Conservation (phyloP, 2,113 vertebrate genomes). For the Hippocampus mohnikei region DNA sequence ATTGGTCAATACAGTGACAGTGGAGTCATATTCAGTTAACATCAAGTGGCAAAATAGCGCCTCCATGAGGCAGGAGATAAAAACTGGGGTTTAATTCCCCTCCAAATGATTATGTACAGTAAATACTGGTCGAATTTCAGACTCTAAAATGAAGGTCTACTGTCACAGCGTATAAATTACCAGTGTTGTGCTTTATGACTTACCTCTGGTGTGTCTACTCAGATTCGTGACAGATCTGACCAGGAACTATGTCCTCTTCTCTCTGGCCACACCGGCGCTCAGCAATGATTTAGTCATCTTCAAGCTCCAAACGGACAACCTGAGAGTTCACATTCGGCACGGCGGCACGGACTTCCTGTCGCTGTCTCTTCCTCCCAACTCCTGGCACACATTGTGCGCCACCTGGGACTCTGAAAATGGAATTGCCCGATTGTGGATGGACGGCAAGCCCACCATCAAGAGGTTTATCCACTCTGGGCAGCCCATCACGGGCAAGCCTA, state of each 20-base stretch:
- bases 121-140: no score
- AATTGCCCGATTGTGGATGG: constrained; percentile 45
- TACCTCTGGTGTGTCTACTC: background rate
- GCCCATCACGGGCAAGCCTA: constrained; percentile 10
- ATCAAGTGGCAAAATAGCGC: no score
- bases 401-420: constrained; percentile 39
- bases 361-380: constrained; percentile 9
- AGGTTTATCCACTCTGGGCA: constrained; percentile 21
- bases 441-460: constrained; percentile 32
- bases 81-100: no score
- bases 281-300: constrained; percentile 31
- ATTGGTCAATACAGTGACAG: no score
- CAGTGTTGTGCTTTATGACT: no score
- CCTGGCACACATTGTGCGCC: constrained; percentile 43
- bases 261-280: constrained; percentile 2
- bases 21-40: no score
- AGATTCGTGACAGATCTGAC: constrained; percentile 42
- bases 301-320: background rate
- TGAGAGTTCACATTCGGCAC: background rate
- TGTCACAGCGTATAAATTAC: no score
- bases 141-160: no score
- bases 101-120: no score
- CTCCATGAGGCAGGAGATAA: no score
- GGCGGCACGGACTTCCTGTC: background rate
- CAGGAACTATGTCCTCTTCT: constrained; percentile 27